Conservation (phyloP, 1,140 invertebrate species). For the Drosophila neocordata region DNA sequence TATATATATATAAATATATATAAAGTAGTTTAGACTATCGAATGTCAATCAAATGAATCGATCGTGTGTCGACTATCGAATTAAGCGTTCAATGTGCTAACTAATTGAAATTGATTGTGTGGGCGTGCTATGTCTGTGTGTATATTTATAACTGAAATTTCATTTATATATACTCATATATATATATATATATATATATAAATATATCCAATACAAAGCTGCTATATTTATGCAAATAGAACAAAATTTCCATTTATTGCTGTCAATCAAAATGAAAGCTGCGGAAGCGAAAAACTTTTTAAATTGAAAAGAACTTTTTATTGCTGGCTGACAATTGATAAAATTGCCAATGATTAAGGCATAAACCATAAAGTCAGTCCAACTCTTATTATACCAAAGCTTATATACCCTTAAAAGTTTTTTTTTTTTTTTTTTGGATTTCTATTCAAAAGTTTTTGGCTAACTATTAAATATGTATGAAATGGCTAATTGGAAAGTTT, state of each 20-base stretch:
- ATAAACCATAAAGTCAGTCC: not conserved
- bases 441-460: not conserved
- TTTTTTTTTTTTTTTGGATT: no score
- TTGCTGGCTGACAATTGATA: slow-evolving; percentile 2
- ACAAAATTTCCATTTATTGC: slow-evolving; percentile 9
- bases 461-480: no score
- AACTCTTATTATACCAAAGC: not conserved
- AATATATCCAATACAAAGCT: not conserved
- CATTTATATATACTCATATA: no score
- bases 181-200: no score
- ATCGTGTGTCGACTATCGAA: slow-evolving; percentile 34
- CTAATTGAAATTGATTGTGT: slow-evolving; percentile 47
- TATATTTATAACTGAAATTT: not conserved
- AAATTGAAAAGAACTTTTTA: slow-evolving; percentile 14
- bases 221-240: slow-evolving; percentile 4
- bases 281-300: not conserved
- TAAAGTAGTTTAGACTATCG: slow-evolving; percentile 6
- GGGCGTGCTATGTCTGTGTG: not conserved
- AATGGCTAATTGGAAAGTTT: no score
- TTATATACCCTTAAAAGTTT: not conserved
- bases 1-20: slow-evolving; percentile 29
- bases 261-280: not conserved
- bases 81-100: slow-evolving; percentile 30
- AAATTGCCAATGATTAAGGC: slow-evolving; percentile 6
- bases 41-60: slow-evolving; percentile 32